Percentiles rank a stretch among this genome's conserved stretches.
These are phyloP conservation scores for Cheiracanthium punctorium DNA, from an alignment of 2,888 invertebrate species.

Conservation along the genomic window DNA sequence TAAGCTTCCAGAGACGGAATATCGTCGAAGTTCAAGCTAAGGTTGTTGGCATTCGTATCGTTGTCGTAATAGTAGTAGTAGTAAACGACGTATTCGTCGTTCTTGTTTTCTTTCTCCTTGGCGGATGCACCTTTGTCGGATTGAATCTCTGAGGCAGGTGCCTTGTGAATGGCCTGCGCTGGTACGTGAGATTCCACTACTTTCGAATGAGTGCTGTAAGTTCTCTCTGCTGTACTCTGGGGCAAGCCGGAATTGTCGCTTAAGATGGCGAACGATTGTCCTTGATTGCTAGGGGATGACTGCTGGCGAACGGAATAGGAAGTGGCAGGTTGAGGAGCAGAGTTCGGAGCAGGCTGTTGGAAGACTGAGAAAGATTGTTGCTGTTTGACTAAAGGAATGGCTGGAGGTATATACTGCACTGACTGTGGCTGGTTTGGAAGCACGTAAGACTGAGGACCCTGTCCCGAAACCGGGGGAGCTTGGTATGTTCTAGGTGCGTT, in stretches of 20 bases:
- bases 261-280: not conserved
- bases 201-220: slow-evolving; percentile 27
- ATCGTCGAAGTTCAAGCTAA: slow-evolving; percentile 67
- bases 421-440: slow-evolving; percentile 9
- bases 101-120: slow-evolving; percentile 54
- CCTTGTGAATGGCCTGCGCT: slow-evolving; percentile 53
- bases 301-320: slow-evolving; percentile 36
- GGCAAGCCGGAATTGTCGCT: not conserved
- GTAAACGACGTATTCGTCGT: slow-evolving; percentile 69
- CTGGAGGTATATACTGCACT: not conserved
- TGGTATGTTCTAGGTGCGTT: not conserved
- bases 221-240: slow-evolving; percentile 13
- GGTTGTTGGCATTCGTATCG: slow-evolving; percentile 26
- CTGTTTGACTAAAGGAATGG: not conserved
- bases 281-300: not conserved
- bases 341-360: not conserved
- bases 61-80: slow-evolving; percentile 70
- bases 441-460: not conserved
- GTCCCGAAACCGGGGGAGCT: not conserved
- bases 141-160: slow-evolving; percentile 64
- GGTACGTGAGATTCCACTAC: slow-evolving; percentile 25
- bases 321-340: not conserved
- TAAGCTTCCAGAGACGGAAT: slow-evolving; percentile 66
- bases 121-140: slow-evolving; percentile 33
- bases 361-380: not conserved